A percentile compares a stretch with the other conserved stretches of the same genome.
These are phyloP conservation scores for Drepanosiphum platanoidis DNA, from an alignment of 2,888 invertebrate species.

Conservation along the genomic window DNA sequence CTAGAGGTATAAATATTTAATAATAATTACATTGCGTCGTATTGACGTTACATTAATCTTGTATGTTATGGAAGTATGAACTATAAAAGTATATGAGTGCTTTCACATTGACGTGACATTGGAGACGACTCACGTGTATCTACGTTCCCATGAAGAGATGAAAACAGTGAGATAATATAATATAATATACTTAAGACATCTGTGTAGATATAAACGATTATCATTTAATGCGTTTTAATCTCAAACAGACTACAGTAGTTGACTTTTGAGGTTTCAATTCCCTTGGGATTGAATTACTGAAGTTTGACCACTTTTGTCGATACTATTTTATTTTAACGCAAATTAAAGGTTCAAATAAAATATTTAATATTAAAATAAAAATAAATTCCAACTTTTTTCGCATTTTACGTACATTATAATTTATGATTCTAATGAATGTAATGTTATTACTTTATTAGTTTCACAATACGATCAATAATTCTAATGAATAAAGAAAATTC, in stretches of 20 bases:
- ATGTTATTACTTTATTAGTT: too few relatives aligned
- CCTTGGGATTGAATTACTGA: background rate
- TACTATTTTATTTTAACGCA: background rate
- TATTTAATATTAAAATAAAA: too few relatives aligned
- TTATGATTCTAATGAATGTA: too few relatives aligned
- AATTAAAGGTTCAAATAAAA: too few relatives aligned
- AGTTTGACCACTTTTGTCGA: background rate
- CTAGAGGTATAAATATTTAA: background rate
- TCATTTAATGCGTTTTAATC: slow-evolving; percentile 4
- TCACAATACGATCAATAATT: background rate
- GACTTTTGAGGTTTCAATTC: background rate
- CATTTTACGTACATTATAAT: too few relatives aligned
- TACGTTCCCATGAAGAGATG: slow-evolving; percentile 16
- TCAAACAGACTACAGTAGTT: background rate
- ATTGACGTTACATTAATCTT: slow-evolving; percentile 31
- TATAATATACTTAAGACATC: background rate
- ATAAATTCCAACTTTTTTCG: too few relatives aligned
- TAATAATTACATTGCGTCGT: background rate
- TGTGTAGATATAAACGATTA: slow-evolving; percentile 1
- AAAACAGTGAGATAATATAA: slow-evolving; percentile 31
- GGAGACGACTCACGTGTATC: background rate
- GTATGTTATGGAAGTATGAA: background rate
- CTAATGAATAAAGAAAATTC: background rate
- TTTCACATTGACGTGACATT: slow-evolving; percentile 31
- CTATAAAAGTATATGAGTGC: slow-evolving; percentile 6